A percentile compares a stretch with the other conserved stretches of the same genome.
phyloP scores from a whole-genome alignment of 2,113 vertebrate species.

The Neodon shergylaensis region DNA sequence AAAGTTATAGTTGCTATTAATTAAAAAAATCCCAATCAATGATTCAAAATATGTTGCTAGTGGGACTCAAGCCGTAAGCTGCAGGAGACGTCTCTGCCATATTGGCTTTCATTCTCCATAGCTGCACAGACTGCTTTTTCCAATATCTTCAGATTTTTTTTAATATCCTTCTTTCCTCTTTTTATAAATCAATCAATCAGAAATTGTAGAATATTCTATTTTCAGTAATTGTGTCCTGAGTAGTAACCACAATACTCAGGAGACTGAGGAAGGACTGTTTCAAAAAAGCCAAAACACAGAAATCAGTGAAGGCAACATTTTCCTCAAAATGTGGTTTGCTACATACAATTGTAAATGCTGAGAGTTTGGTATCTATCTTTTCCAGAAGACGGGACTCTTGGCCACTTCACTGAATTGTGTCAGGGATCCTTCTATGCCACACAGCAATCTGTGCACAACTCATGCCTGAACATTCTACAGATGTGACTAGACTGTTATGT shows the following conservation, averaged over 20 bases:
- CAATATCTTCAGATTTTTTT: background rate
- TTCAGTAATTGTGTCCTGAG: background rate
- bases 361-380: background rate
- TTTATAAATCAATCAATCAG: background rate
- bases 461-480: background rate
- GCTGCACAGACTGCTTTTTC: background rate
- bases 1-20: background rate
- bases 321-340: background rate
- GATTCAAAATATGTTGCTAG: background rate
- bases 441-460: background rate
- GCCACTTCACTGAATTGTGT: background rate
- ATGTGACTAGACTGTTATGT: background rate
- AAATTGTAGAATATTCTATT: background rate
- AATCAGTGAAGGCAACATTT: background rate
- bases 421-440: background rate
- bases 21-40: background rate
- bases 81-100: background rate
- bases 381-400: background rate
- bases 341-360: background rate
- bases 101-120: background rate
- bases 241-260: background rate
- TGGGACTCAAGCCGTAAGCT: background rate
- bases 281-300: background rate
- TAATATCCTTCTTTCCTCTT: background rate
- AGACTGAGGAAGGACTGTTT: background rate